Percentiles rank a stretch among this genome's conserved stretches.
Evolutionary conservation across 2,888 invertebrate species (phyloP).

Genomic region (Thereva unica): DNA sequence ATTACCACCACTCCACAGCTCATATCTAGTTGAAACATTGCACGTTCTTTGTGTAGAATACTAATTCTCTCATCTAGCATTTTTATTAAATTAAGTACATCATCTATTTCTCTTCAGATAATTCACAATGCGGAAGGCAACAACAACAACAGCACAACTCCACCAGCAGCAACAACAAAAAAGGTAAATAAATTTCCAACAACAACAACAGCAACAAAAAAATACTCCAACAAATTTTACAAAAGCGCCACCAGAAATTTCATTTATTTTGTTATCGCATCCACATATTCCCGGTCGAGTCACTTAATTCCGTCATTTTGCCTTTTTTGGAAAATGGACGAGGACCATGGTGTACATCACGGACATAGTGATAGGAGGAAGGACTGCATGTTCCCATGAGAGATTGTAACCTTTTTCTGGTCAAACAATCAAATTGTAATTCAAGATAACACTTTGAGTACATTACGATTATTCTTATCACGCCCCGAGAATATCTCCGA

Average conservation of each 20-base stretch:
- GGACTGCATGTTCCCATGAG: slow-evolving; percentile 33
- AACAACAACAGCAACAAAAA: no score
- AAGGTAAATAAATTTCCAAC: no score
- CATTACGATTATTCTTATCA: slow-evolving; percentile 44
- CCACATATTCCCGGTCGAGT: neutral
- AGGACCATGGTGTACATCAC: neutral
- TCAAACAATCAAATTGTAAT: slow-evolving; percentile 46
- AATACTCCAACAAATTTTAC: no score
- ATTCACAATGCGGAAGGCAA: no score
- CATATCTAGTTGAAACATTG: no score
- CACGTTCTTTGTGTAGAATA: no score
- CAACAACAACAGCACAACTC: no score
- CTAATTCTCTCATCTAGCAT: no score
- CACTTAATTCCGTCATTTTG: neutral
- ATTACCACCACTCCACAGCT: no score
- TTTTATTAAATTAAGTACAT: no score
- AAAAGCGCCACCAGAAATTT: neutral
- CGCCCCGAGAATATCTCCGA: slow-evolving; percentile 38
- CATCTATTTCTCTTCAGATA: no score
- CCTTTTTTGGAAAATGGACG: slow-evolving; percentile 2
- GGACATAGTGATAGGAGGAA: slow-evolving; percentile 6
- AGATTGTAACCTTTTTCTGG: slow-evolving; percentile 41
- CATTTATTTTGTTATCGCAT: slow-evolving; percentile 30
- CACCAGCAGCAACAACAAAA: no score
- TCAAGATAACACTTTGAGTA: slow-evolving; percentile 46